A percentile compares a stretch with the other conserved stretches of the same genome.
These are phyloP conservation scores for Eupithecia abbreviata DNA, from an alignment of 2,888 invertebrate genomes.

Conservation along the genomic window DNA sequence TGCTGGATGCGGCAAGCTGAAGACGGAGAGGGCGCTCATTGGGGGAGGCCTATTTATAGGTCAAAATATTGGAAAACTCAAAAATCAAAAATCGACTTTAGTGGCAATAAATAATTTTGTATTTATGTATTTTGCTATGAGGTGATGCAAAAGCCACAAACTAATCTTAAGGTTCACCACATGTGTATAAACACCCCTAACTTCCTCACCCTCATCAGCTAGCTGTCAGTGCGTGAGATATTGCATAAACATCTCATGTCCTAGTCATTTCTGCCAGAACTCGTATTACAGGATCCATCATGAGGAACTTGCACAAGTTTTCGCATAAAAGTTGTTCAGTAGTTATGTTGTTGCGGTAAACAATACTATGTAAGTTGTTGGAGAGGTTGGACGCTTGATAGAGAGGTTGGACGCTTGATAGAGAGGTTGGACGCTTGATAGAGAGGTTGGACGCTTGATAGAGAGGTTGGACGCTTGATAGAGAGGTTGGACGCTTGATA, in stretches of 20 bases:
- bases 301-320: neutral
- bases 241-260: slow-evolving; percentile 5
- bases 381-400: neutral
- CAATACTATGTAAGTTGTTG: neutral
- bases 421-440: too few species aligned
- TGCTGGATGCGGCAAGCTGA: too few species aligned
- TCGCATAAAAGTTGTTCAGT: slow-evolving; percentile 1
- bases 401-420: too few species aligned
- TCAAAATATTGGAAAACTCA: too few species aligned
- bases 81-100: too few species aligned
- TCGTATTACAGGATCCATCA: slow-evolving; percentile 10
- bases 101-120: too few species aligned
- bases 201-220: slow-evolving; percentile 5
- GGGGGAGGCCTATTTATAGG: too few species aligned
- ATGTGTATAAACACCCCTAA: neutral
- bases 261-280: neutral
- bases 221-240: neutral
- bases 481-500: too few species aligned
- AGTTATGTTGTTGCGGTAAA: neutral
- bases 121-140: neutral
- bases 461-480: too few species aligned
- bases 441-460: too few species aligned
- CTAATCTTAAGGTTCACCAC: neutral
- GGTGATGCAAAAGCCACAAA: neutral
- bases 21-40: too few species aligned